A percentile compares a stretch with the other conserved stretches of the same genome.
These are phyloP conservation scores for Scaptodrosophila latifasciaeformis DNA, from an alignment of 2,888 invertebrate species.

Conservation along the genomic window DNA sequence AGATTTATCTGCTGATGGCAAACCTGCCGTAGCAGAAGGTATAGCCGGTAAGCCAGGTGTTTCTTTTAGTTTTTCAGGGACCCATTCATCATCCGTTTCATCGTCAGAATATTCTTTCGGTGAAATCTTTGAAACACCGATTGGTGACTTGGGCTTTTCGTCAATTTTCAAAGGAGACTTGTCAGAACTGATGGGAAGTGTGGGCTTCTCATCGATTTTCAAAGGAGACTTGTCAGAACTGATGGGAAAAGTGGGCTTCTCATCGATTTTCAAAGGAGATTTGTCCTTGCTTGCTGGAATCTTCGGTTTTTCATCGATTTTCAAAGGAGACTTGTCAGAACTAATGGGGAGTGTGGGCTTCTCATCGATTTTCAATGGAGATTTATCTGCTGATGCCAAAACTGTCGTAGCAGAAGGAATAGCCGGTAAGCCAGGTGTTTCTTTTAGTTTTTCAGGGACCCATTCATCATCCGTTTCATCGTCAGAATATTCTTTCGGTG, in stretches of 20 bases:
- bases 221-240: background rate
- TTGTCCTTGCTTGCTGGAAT: constrained; percentile 1
- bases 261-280: background rate
- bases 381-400: background rate
- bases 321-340: background rate
- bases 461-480: constrained; percentile 15
- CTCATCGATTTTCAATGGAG: background rate
- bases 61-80: background rate
- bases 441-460: constrained; percentile 4
- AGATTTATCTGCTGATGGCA: background rate
- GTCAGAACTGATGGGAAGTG: too few species aligned
- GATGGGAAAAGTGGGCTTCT: background rate
- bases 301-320: background rate
- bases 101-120: constrained; percentile 6
- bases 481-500: constrained; percentile 9
- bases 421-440: background rate
- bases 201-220: background rate
- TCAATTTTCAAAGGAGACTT: background rate
- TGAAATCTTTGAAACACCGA: background rate
- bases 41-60: background rate
- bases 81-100: constrained; percentile 1
- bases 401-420: background rate
- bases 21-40: background rate
- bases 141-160: constrained; percentile 2
- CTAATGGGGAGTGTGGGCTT: background rate